Evolutionary conservation across 53 echinoderm and acorn worm genomes (phyloP).

Genomic region (Holothuria scabra): DNA sequence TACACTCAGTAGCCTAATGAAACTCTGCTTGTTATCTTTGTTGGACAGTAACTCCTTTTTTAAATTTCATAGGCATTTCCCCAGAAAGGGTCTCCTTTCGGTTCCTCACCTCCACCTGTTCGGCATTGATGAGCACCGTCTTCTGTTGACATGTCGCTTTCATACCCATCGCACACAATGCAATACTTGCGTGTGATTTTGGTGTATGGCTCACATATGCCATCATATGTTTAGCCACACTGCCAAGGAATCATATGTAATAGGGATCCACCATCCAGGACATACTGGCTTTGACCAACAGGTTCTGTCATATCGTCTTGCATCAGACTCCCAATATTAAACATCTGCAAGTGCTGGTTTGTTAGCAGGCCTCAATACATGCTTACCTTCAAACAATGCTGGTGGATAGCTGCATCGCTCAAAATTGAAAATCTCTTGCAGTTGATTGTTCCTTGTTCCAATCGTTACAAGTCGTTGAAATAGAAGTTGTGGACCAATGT

Average conservation of each 20-base stretch:
- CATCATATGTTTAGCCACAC: too few relatives aligned
- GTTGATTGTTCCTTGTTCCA: too few relatives aligned
- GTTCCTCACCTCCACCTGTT: too few relatives aligned
- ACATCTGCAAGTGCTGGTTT: constrained; percentile 1
- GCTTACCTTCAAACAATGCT: too few relatives aligned
- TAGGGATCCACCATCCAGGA: constrained; percentile 10
- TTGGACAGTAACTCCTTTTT: not conserved
- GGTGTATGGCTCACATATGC: not conserved
- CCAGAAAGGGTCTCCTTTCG: too few relatives aligned
- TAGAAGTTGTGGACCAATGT: too few relatives aligned
- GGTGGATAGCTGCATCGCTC: not conserved
- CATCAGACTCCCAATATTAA: not conserved
- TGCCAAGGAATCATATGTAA: constrained; percentile 2
- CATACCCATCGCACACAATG: constrained; percentile 3
- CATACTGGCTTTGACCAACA: too few relatives aligned
- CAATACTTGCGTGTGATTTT: not conserved
- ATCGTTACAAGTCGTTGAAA: too few relatives aligned
- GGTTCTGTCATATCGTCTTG: not conserved
- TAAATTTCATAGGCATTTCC: too few relatives aligned
- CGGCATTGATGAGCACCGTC: too few relatives aligned
- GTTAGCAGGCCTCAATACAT: too few relatives aligned
- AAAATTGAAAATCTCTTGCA: too few relatives aligned
- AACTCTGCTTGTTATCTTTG: not conserved
- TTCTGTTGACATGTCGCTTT: not conserved
- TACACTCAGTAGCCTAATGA: not conserved